Percentiles rank a stretch among this genome's conserved stretches.
These are phyloP conservation scores for Phymanthus crucifer DNA, from an alignment of 92 coral and sea anemone species.

Conservation along the genomic window DNA sequence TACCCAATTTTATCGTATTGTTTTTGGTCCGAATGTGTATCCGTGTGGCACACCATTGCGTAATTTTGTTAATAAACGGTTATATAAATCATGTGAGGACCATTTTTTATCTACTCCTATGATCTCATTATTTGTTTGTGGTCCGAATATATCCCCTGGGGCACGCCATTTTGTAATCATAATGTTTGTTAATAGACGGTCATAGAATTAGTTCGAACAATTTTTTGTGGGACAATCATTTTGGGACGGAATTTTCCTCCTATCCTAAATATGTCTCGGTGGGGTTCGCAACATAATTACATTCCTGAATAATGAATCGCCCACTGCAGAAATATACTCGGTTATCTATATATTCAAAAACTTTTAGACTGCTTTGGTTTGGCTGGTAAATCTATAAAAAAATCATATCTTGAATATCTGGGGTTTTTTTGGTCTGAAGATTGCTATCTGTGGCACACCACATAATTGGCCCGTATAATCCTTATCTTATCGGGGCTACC, in stretches of 20 bases:
- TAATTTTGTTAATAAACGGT: neutral
- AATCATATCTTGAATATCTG: neutral
- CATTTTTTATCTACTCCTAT: no score
- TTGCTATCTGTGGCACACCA: neutral
- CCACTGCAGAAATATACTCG: neutral
- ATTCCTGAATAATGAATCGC: no score
- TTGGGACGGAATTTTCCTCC: neutral
- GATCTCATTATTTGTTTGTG: no score
- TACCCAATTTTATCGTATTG: neutral
- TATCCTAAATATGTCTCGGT: neutral
- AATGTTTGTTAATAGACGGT: neutral
- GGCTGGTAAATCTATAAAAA: neutral
- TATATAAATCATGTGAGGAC: no score
- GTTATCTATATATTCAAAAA: neutral
- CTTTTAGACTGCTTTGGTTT: neutral
- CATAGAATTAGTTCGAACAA: neutral
- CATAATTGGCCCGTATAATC: no score
- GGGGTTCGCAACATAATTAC: neutral
- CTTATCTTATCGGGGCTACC: no score
- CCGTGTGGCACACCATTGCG: neutral
- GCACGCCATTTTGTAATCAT: neutral
- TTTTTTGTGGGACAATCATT: neutral
- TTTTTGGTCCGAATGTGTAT: neutral
- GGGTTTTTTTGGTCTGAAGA: neutral
- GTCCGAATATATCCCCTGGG: neutral